A percentile compares a stretch with the other conserved stretches of the same genome.
These are phyloP conservation scores for Lepidurus packardi DNA, from an alignment of 1,140 invertebrate species.

Conservation along the genomic window DNA sequence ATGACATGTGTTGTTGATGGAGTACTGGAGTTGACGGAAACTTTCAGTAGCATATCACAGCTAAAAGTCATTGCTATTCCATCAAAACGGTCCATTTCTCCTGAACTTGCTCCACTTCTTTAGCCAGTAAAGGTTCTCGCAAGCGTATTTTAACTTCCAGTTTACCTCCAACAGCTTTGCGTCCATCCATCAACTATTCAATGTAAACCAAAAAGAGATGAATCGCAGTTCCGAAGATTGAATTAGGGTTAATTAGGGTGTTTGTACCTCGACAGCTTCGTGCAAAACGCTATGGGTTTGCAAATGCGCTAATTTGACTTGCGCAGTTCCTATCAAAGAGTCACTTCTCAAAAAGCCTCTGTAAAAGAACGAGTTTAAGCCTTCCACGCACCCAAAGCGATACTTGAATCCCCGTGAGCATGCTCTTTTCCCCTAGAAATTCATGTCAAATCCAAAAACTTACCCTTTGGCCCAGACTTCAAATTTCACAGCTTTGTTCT, in stretches of 20 bases:
- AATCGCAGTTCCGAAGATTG: conserved; percentile 23
- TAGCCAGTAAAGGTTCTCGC: conserved; percentile 80
- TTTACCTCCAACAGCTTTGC: conserved; percentile 80
- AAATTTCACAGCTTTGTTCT: conserved; percentile 79
- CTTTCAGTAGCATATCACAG: not conserved
- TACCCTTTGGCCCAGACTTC: conserved; percentile 91
- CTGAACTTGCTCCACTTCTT: conserved; percentile 81
- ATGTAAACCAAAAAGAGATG: conserved; percentile 40
- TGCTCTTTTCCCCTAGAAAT: not conserved
- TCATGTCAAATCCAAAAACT: conserved; percentile 43
- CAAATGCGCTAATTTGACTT: conserved; percentile 74
- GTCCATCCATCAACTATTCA: conserved; percentile 81
- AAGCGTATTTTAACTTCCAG: conserved; percentile 84
- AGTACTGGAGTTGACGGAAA: too few relatives aligned
- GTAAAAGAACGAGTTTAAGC: conserved; percentile 46
- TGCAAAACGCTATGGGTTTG: conserved; percentile 82
- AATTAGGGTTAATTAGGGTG: conserved; percentile 44
- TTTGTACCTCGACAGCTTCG: conserved; percentile 85
- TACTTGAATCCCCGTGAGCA: conserved; percentile 20
- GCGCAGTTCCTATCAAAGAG: conserved; percentile 73
- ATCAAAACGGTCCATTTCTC: conserved; percentile 68
- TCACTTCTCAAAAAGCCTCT: conserved; percentile 86
- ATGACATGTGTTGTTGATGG: too few relatives aligned
- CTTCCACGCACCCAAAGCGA: not conserved
- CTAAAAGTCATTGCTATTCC: not conserved